Conservation (phyloP, 2,888 invertebrate species). For the Conops quadrifasciatus region DNA sequence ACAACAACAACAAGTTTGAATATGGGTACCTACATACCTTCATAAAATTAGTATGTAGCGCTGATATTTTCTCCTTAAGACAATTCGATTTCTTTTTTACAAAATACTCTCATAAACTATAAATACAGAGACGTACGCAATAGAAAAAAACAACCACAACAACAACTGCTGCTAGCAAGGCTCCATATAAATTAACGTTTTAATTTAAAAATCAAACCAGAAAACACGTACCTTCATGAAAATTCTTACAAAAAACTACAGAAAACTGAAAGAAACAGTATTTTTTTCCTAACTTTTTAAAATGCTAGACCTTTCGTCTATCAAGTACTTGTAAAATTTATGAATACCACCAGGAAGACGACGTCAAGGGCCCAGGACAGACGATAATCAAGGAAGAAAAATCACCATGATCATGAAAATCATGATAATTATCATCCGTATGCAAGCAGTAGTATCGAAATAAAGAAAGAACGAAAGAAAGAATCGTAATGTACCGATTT, state of each 20-base stretch:
- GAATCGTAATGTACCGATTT: no score
- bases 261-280: background rate
- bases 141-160: background rate
- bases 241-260: background rate
- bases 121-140: background rate
- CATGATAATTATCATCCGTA: no score
- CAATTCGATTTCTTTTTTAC: background rate
- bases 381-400: background rate
- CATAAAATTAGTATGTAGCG: background rate
- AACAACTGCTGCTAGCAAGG: background rate
- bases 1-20: background rate
- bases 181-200: slow-evolving; percentile 4
- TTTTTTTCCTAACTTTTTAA: no score
- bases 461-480: no score
- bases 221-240: background rate
- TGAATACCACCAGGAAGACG: slow-evolving; percentile 11
- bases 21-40: background rate
- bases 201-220: background rate
- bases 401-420: no score
- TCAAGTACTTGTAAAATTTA: background rate
- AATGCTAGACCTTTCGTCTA: background rate
- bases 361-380: no score
- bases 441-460: no score
- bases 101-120: background rate
- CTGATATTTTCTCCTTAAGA: background rate